Evolutionary conservation across 1,140 invertebrate genomes (phyloP), one percentile per base, ranked within the genome.

Genomic region (Lineus longissimus): DNA sequence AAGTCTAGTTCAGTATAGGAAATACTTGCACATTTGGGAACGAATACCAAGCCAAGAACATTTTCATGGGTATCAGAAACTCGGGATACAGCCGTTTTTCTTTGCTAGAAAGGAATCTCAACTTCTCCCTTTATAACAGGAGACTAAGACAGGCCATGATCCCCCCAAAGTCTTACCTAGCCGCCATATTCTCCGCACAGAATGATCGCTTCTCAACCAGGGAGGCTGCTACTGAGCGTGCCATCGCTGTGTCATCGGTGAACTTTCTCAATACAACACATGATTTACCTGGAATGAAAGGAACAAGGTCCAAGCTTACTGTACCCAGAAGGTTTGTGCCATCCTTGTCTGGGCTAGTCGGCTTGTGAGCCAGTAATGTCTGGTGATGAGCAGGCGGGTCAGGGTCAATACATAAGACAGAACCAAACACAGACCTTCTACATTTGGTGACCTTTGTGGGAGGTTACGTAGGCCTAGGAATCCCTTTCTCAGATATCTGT

Each of bases 171-270:
- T 31, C 41, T 55, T 66, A 81, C 76, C 70, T 76, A 66, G 69
- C 69, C 13, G 80, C 81, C 68, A 84, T 70, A 63, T 83, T 78
- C 41, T 66, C 68, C 6, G 71, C 57, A 73, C 78, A 62, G 15
- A 83, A 73, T 2, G 66, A 81, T 66, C 85, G 84, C 59, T 86
- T 84, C 54, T 88, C 82, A 25, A 89, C 81, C 27, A 92, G 75
- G 45, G 87, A 89, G 69, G 84, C 76, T 2, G 87, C 88, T 43
- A 91, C 77, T 47, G 84, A 84, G 73, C 85, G 84, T 17, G 87
- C 87, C 90, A 92, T 91, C 23, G 87, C 88, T 17, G 90, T 90
- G 74, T 92, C 90, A 85, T 92, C 90, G 31, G 90, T 90, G 73
- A 85, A 91, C 19, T 60, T 7, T 36, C 31, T 55, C 61, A 23